Conservation (phyloP, 1,140 invertebrate genomes). For the Ruditapes philippinarum region DNA sequence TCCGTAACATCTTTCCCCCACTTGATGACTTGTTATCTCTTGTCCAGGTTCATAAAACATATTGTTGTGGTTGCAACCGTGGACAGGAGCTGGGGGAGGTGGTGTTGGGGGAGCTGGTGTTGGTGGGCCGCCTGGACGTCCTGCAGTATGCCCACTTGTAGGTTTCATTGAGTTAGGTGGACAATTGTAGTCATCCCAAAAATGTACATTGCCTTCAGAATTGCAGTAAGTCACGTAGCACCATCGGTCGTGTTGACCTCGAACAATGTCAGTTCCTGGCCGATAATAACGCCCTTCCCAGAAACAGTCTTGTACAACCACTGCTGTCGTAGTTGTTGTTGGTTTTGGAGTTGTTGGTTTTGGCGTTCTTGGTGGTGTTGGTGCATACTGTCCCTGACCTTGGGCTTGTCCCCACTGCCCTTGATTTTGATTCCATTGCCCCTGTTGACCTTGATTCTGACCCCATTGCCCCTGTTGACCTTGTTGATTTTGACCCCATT, state of each 20-base stretch:
- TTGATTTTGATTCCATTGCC: neutral
- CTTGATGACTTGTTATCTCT: slow-evolving; percentile 55
- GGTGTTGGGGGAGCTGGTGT: neutral
- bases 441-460: neutral
- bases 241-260: slow-evolving; percentile 56
- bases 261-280: slow-evolving; percentile 56
- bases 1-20: slow-evolving; percentile 61
- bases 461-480: neutral
- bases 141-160: slow-evolving; percentile 48
- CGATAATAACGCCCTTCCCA: slow-evolving; percentile 51
- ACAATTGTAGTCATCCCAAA: slow-evolving; percentile 66
- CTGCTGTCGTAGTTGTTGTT: neutral
- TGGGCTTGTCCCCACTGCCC: neutral
- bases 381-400: neutral
- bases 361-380: neutral
- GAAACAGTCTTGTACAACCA: slow-evolving; percentile 57
- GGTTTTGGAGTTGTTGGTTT: neutral
- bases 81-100: neutral
- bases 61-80: slow-evolving; percentile 32
- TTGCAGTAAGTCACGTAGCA: slow-evolving; percentile 65
- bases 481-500: neutral
- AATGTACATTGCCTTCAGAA: slow-evolving; percentile 53
- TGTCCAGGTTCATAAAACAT: slow-evolving; percentile 58
- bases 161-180: slow-evolving; percentile 61
- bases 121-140: neutral